Evolutionary conservation across 2,113 vertebrate species (phyloP).

Genomic region (Theristicus caerulescens): DNA sequence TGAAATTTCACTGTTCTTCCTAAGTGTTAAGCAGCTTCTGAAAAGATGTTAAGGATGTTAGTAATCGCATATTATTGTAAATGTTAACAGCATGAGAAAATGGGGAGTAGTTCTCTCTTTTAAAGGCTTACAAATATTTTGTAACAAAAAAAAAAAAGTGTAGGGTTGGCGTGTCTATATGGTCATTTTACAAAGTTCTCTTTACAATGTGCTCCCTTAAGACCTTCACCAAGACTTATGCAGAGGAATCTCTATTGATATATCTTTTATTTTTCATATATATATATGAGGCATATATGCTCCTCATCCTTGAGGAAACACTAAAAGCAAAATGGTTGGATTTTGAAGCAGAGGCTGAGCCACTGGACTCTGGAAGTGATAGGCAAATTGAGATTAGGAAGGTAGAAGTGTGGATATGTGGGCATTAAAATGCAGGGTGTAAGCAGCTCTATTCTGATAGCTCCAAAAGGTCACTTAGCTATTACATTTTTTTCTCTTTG

Average conservation of each 20-base stretch:
- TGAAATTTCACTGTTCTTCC: not conserved
- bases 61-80: not conserved
- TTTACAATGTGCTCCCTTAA: not conserved
- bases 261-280: not conserved
- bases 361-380: not conserved
- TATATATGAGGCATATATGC: not conserved
- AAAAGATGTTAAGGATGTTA: not conserved
- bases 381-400: not conserved
- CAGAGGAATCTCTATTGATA: not conserved
- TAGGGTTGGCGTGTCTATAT: rapidly evolving
- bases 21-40: not conserved
- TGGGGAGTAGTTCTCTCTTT: not conserved
- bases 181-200: not conserved
- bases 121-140: not conserved
- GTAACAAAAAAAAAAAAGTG: not conserved
- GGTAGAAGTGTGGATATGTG: not conserved
- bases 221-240: not conserved
- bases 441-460: not conserved
- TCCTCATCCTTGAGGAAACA: not conserved
- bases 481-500: not conserved
- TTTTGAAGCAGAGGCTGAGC: not conserved
- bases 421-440: not conserved
- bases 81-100: not conserved
- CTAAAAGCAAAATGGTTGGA: not conserved
- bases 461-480: not conserved